These are phyloP conservation scores for Tribolium freemani DNA, from an alignment of 2,888 invertebrate genomes.

Conservation along the genomic window DNA sequence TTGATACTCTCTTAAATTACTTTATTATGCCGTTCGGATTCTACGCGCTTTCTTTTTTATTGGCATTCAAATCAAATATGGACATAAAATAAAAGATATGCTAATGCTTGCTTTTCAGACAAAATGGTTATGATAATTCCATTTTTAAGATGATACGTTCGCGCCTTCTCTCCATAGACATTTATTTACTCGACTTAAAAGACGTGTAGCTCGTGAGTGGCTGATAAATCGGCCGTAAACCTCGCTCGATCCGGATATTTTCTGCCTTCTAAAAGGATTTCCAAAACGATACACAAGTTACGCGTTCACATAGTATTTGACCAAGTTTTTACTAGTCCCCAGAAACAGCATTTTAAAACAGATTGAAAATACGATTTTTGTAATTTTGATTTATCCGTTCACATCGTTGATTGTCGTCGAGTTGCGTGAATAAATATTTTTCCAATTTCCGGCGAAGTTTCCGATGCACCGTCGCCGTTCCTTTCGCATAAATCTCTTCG, in stretches of 20 bases:
- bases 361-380: too few species aligned
- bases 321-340: too few species aligned
- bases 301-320: too few species aligned
- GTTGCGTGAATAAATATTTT: background rate
- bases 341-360: too few species aligned
- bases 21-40: slow-evolving; percentile 41
- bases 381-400: too few species aligned
- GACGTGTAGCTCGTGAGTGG: background rate
- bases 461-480: background rate
- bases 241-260: background rate
- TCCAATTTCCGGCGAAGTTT: background rate
- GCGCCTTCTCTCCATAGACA: background rate
- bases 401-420: background rate
- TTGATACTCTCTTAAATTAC: slow-evolving; percentile 40
- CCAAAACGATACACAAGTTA: background rate
- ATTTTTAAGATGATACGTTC: background rate
- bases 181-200: background rate
- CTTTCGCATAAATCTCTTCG: background rate
- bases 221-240: background rate
- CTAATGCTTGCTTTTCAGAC: background rate
- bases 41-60: slow-evolving; percentile 27
- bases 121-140: background rate
- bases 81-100: slow-evolving; percentile 23
- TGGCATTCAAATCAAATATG: slow-evolving; percentile 29
- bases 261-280: background rate